Evolutionary conservation across 1,140 invertebrate genomes (phyloP), one percentile per base, ranked within the genome.

Genomic region (Philotrypesis tridentata): DNA sequence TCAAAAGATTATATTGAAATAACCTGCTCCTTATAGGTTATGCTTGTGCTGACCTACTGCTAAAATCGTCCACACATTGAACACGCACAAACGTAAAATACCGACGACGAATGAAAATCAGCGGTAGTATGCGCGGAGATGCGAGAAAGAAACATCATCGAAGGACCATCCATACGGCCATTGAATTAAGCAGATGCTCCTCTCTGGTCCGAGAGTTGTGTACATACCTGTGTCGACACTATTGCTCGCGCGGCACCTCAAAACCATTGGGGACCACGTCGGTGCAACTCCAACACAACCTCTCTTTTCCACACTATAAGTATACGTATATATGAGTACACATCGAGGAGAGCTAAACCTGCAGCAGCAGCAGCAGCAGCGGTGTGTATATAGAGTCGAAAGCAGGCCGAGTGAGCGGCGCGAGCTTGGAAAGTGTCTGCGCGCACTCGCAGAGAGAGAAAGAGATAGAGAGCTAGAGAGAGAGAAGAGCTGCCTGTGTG

Each of bases 381-480:
- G 23, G 43, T 43, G 48, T n/a, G 65, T 11, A 29, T 9, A 37
- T 21, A 29, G 43, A 21, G 43, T 75, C 61, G 75, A 67, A 78
- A 68, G 75, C 74, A 78, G 75, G 65, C 61, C 75, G 65, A 61
- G 63, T 63, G 70, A 80, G 23, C 55, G 70, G 79, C 71, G 31
- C 60, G 33, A 23, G 48, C 48, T 29, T 61, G 70, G 33, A 70
- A 70, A 37, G 68, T 40, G 21, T 33, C 68, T 37, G 55, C 55
- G 79, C 79, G 79, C 65, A 79, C 14, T 63, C 63, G 7, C 17
- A 7, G 55, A 81, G 63, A 80, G 77, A 71, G 55, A 78, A 60
- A 27, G 82, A 74, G 86, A 82, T 25, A 75, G 37, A 73, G 81
- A 81, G 82, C 40, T 33, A 55, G 37, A 75, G 37, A 73, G 81